phyloP scores from a whole-genome alignment of 2,888 invertebrate species.

The Drosophila mayaguana region DNA sequence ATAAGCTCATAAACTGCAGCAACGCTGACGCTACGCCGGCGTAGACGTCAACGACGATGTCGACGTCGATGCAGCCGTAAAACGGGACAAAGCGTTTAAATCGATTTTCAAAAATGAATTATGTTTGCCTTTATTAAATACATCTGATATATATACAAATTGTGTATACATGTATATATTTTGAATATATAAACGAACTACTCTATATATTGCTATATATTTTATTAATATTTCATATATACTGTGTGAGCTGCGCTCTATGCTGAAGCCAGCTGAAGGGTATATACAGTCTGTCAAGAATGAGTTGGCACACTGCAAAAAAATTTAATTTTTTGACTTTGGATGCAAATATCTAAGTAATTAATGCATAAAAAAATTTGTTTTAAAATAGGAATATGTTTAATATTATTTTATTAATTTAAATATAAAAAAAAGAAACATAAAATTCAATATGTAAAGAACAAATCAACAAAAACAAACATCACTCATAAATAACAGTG shows the following conservation, averaged over 20 bases:
- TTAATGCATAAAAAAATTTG: too few relatives aligned
- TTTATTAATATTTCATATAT: background rate
- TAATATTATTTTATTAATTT: too few relatives aligned
- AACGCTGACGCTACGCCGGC: constrained; percentile 18
- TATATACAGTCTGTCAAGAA: too few relatives aligned
- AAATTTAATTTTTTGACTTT: too few relatives aligned
- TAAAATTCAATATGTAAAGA: too few relatives aligned
- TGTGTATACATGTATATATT: constrained; percentile 4
- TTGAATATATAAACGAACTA: constrained; percentile 1
- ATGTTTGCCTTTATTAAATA: constrained; percentile 65
- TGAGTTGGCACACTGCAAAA: too few relatives aligned
- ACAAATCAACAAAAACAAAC: too few relatives aligned
- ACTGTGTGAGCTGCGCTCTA: background rate
- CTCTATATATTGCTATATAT: background rate
- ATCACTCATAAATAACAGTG: too few relatives aligned
- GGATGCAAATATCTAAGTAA: too few relatives aligned
- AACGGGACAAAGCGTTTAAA: constrained; percentile 57
- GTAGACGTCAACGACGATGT: constrained; percentile 21
- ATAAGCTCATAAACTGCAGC: constrained; percentile 80
- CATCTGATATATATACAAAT: constrained; percentile 1
- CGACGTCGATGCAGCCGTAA: constrained; percentile 31
- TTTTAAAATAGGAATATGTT: too few relatives aligned
- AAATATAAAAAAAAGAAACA: too few relatives aligned
- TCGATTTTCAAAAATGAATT: constrained; percentile 77
- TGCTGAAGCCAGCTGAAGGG: background rate